These are phyloP conservation scores for Atractosteus spatula DNA, from an alignment of 2,113 vertebrate species.

Conservation along the genomic window DNA sequence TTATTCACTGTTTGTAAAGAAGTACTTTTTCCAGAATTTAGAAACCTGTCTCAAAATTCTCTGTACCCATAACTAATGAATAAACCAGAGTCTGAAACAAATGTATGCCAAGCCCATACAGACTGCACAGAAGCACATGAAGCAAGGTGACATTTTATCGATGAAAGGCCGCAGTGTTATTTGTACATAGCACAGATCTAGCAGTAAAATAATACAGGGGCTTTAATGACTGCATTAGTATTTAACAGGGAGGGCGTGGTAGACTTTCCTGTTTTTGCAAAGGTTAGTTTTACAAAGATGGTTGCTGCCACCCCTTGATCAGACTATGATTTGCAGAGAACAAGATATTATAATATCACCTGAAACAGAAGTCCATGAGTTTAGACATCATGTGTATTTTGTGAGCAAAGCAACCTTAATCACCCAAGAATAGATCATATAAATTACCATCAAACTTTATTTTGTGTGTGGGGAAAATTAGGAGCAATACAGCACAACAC, in stretches of 20 bases:
- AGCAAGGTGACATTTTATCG: not conserved
- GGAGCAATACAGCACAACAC: no score
- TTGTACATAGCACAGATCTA: not conserved
- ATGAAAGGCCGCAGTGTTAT: not conserved
- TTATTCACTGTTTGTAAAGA: no score
- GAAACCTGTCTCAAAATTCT: no score
- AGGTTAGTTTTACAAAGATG: not conserved
- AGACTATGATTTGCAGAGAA: conserved; percentile 4
- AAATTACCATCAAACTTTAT: no score
- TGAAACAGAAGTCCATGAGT: no score
- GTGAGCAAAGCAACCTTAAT: no score
- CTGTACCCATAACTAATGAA: not conserved
- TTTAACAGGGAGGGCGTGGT: not conserved
- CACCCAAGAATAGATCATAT: no score
- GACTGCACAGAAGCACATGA: not conserved
- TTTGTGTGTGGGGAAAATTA: no score
- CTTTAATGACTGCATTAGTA: not conserved
- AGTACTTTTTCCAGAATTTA: no score
- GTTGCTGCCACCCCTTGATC: conserved; percentile 10
- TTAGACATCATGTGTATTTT: no score
- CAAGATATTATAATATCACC: not conserved
- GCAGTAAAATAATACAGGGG: not conserved
- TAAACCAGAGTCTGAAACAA: not conserved
- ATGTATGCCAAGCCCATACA: not conserved
- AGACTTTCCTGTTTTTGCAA: not conserved